Conservation (phyloP, 2,888 invertebrate genomes). For the Aphidius colemani region DNA sequence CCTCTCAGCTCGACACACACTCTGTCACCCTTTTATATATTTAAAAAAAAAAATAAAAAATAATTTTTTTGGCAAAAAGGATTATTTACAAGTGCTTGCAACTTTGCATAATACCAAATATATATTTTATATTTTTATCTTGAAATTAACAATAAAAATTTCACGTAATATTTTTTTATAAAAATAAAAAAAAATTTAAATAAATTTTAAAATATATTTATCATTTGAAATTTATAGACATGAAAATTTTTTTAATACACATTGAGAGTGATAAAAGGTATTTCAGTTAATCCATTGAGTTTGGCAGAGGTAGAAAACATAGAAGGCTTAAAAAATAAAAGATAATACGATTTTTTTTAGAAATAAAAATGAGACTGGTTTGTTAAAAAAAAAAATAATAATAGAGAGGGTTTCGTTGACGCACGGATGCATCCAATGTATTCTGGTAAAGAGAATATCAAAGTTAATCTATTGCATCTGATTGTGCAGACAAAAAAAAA, state of each 20-base stretch:
- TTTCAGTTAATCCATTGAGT: conserved; percentile 19
- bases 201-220: conserved; percentile 5
- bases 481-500: neutral
- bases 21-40: conserved; percentile 1
- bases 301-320: conserved; percentile 4
- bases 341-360: neutral
- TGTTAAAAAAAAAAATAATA: conserved; percentile 17
- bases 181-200: neutral
- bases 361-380: conserved; percentile 17
- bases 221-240: conserved; percentile 3
- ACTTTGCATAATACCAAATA: no score
- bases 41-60: neutral
- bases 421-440: conserved; percentile 29
- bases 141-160: no score
- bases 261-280: conserved; percentile 25
- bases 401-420: conserved; percentile 27
- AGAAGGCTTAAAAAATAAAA: conserved; percentile 1
- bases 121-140: no score
- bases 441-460: conserved; percentile 32
- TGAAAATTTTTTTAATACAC: neutral
- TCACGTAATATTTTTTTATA: no score
- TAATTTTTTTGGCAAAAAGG: no score
- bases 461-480: conserved; percentile 24
- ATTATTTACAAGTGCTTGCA: no score
- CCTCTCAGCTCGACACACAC: neutral